A percentile compares a stretch with the other conserved stretches of the same genome.
phyloP scores from a whole-genome alignment of 2,113 vertebrate genomes.

The Chiloscyllium plagiosum region DNA sequence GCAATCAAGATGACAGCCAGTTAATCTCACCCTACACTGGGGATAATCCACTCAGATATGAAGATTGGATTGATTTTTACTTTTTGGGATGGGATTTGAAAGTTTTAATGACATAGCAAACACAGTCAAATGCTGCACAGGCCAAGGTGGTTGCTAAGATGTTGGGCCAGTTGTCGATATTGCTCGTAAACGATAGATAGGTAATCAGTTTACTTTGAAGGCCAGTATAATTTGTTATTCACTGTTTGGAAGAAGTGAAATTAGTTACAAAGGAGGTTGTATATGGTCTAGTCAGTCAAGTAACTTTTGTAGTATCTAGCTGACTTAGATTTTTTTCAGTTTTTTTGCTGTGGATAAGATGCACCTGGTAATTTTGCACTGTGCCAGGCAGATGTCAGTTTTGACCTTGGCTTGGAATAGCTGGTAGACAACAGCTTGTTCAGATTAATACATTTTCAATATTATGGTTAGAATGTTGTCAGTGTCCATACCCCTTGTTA shows the following conservation, averaged over 20 bases:
- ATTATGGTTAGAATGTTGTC: background rate
- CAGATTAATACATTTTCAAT: background rate
- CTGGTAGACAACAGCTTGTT: background rate
- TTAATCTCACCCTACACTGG: background rate
- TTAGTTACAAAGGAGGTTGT: background rate
- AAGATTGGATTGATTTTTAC: background rate
- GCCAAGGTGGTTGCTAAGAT: background rate
- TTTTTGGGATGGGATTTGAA: background rate
- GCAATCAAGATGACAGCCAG: background rate
- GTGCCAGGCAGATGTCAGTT: background rate
- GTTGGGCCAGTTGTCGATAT: background rate
- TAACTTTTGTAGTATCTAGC: background rate
- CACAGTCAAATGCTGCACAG: background rate
- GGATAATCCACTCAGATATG: background rate
- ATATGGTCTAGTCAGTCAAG: background rate
- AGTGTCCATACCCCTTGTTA: background rate
- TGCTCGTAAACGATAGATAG: background rate
- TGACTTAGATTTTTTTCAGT: background rate
- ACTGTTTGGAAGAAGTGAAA: background rate
- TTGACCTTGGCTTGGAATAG: background rate
- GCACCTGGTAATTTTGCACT: background rate
- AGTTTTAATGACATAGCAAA: background rate
- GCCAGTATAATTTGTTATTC: background rate
- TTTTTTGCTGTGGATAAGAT: background rate
- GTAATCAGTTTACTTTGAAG: background rate